Base-by-base conservation (phyloP, 2,113 vertebrate genomes). In the Plecotus auritus region DNA sequence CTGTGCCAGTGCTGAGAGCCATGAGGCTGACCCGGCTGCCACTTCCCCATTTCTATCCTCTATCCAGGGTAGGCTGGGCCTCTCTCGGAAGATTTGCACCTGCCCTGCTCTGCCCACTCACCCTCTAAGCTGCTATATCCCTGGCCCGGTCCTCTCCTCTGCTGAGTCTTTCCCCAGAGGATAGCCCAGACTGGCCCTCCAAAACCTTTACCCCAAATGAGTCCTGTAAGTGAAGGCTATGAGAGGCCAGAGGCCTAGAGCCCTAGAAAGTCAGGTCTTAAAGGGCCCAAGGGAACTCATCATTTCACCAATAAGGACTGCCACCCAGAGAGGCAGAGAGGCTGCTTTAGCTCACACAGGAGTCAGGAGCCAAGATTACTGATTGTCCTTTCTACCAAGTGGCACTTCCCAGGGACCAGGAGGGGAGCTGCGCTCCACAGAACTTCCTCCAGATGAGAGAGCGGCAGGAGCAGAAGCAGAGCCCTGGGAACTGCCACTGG, bases 1-100 rank as follows among this genome's bases (percentile, higher is more conserved):
- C 94, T 91, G 70, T 78, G 93, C 96, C 95, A 94, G 47, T 32
- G 85, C 83, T 32, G 85, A 96, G 97, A 97, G 95, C 93, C 89
- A 93, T 78, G 84, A 95, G 80, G 80, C 80, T 4, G 72, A 91
- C 49, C 59, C 11, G 87, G 94, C 61, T 12, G 59, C 95, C 2
- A 13, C 51, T 81, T 93, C 85, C 20, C 64, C 13, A 6, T 5
- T 7, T 32, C 13, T 16, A 32, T 3, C 64, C 32, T 16, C 64
- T 32, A 3, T 17, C 95, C 51, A 28, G 90, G 67, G 47, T 40
- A 84, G 92, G 56, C 88, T 83, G 88, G 88, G 94, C 73, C 77
- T 32, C 69, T 93, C 95, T 86, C 49, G 56, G 42, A 59, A 80
- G 93, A 93, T 94, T 90, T 93, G 94, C 93, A 95, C 87, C 66